These are phyloP conservation scores for Sylvietta virens DNA, from an alignment of 2,113 vertebrate species.

Conservation along the genomic window DNA sequence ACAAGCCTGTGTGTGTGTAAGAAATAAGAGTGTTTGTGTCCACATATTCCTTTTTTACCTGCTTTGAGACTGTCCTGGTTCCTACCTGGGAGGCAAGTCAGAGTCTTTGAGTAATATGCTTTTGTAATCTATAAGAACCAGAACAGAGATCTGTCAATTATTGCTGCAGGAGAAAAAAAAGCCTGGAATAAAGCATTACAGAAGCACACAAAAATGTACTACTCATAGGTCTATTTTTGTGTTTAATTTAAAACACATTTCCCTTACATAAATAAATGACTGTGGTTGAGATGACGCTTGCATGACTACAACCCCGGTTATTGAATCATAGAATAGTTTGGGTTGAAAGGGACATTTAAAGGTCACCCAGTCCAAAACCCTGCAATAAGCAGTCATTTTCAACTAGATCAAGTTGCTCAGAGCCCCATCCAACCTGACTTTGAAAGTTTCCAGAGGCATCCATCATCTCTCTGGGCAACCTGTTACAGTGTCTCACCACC, in stretches of 20 bases:
- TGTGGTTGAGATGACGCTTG: background rate
- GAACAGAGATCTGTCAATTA: background rate
- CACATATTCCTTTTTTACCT: constrained; percentile 61
- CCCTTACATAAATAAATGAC: background rate
- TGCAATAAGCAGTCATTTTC: background rate
- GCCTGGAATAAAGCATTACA: background rate
- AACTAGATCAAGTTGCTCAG: background rate
- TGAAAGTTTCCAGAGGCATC: background rate
- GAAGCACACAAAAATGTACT: background rate
- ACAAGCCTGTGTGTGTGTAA: background rate
- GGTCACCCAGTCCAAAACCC: background rate
- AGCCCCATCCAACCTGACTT: background rate
- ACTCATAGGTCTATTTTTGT: background rate
- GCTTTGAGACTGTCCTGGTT: constrained; percentile 86
- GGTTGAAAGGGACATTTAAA: background rate
- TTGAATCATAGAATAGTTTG: background rate
- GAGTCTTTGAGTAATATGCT: constrained; percentile 77
- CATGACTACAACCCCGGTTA: background rate
- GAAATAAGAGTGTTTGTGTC: background rate
- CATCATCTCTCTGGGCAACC: background rate
- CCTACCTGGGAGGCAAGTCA: constrained; percentile 85
- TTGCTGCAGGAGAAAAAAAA: background rate
- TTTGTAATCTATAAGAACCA: constrained; percentile 82
- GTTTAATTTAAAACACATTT: background rate
- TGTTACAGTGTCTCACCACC: background rate